Percentiles rank a stretch among this genome's conserved stretches.
Evolutionary conservation across 1,140 invertebrate genomes (phyloP).

Genomic region (Drosophila orosa): DNA sequence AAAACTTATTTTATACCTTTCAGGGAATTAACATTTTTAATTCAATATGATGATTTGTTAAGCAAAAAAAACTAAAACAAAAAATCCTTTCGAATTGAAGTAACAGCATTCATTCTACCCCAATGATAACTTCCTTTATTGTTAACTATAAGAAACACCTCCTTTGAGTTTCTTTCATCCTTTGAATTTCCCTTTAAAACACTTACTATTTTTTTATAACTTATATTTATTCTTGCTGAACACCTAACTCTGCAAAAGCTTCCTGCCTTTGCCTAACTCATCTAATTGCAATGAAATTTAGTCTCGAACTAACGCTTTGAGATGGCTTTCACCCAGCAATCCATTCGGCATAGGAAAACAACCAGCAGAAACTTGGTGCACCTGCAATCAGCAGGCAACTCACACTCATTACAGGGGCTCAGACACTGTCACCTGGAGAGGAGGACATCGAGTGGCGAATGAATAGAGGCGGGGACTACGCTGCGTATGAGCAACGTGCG

Average conservation of each 20-base stretch:
- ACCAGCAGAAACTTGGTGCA: neutral
- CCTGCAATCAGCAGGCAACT: conserved; percentile 46
- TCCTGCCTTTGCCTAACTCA: no score
- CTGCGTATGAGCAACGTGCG: conserved; percentile 74
- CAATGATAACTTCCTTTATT: no score
- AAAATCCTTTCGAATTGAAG: no score
- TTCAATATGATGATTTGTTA: no score
- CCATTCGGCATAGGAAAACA: conserved; percentile 20
- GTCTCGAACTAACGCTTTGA: neutral
- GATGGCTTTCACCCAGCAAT: neutral
- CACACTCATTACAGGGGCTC: conserved; percentile 36
- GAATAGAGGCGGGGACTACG: conserved; percentile 27
- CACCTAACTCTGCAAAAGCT: neutral
- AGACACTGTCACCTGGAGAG: conserved; percentile 36
- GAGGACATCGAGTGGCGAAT: conserved; percentile 37
- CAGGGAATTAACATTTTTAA: no score
- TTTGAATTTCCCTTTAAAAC: no score
- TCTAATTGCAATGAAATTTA: conserved; percentile 5
- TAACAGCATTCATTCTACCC: no score
- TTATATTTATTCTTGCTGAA: neutral
- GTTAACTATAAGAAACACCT: no score
- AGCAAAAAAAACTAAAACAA: no score
- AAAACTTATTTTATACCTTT: no score
- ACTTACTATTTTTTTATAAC: neutral
- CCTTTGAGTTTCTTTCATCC: neutral